A percentile compares a stretch with the other conserved stretches of the same genome.
phyloP scores from a whole-genome alignment of 2,113 vertebrate genomes.

The Hydrochoerus hydrochaeris region DNA sequence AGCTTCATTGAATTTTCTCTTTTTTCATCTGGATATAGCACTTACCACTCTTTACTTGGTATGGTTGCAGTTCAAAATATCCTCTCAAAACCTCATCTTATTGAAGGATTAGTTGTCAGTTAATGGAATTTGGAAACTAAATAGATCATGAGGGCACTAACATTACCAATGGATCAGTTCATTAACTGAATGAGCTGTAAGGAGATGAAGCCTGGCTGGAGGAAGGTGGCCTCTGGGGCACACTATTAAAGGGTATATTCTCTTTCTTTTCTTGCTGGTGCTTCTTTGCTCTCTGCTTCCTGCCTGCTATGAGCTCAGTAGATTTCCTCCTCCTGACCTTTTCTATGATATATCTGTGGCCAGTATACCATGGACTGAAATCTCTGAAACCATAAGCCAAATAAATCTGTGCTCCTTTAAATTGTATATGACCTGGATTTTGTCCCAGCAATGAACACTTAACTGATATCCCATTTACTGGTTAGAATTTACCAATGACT shows the following conservation, averaged over 20 bases:
- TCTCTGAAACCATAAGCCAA: background rate
- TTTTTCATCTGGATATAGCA: background rate
- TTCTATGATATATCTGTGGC: background rate
- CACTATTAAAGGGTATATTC: background rate
- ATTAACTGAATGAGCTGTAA: background rate
- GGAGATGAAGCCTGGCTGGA: background rate
- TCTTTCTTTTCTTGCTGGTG: background rate
- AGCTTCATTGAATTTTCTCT: background rate
- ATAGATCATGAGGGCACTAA: background rate
- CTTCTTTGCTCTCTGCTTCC: background rate
- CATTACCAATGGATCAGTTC: background rate
- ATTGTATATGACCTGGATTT: background rate
- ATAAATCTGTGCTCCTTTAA: background rate
- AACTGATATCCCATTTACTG: background rate
- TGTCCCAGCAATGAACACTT: background rate
- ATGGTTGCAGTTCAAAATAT: background rate
- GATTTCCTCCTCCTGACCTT: background rate
- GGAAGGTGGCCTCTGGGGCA: background rate
- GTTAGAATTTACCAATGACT: background rate
- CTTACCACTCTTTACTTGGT: background rate
- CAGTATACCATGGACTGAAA: background rate
- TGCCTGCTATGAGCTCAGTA: background rate
- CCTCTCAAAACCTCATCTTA: no score
- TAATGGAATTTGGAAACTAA: background rate
- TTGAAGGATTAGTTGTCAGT: background rate